phyloP scores from a whole-genome alignment of 2,888 invertebrate genomes.

The Noctua fimbriata region DNA sequence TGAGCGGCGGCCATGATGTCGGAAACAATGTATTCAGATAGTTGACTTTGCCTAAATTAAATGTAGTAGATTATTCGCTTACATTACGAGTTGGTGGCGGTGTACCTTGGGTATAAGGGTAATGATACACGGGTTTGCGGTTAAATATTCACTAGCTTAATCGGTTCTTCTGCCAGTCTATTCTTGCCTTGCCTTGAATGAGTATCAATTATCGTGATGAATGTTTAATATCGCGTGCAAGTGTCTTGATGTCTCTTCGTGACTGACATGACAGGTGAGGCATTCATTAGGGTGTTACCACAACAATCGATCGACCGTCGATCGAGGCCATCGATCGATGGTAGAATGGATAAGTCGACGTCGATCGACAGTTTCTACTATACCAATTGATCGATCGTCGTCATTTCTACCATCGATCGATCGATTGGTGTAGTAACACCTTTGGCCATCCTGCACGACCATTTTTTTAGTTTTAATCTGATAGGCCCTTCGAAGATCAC shows the following conservation, averaged over 20 bases:
- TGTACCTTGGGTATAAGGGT: slow-evolving; percentile 11
- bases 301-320: no score
- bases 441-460: background rate
- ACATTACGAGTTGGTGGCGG: slow-evolving; percentile 27
- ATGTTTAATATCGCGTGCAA: slow-evolving; percentile 30
- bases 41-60: slow-evolving; percentile 62
- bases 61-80: slow-evolving; percentile 49
- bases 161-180: background rate
- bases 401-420: no score
- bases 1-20: slow-evolving; percentile 66
- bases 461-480: slow-evolving; percentile 5
- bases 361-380: no score
- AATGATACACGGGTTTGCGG: background rate
- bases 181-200: slow-evolving; percentile 13
- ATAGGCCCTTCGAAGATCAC: background rate
- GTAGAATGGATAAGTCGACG: no score
- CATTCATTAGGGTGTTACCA: background rate
- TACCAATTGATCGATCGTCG: no score
- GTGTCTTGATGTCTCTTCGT: slow-evolving; percentile 18
- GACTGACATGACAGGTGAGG: background rate
- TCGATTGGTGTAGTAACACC: no score
- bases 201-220: slow-evolving; percentile 29
- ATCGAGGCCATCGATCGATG: no score
- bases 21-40: slow-evolving; percentile 63
- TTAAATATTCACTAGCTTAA: background rate